Evolutionary conservation across 2,797 vertebrate species (phyloP).

Genomic region (Thamnophis elegans): DNA sequence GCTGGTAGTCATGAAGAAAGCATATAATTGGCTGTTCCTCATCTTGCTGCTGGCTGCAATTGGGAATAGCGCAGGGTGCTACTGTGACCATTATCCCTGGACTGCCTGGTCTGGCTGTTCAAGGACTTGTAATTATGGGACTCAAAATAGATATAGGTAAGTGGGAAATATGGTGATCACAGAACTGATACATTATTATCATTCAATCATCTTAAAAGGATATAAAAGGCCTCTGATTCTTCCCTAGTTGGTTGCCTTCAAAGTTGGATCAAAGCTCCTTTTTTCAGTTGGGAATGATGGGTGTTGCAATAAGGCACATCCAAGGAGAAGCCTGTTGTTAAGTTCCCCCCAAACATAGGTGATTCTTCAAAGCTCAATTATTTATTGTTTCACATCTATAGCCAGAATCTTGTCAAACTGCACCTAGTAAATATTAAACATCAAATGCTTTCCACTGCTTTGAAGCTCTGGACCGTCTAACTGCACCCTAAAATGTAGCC

Average conservation of each 20-base stretch:
- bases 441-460: neutral
- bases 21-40: conserved; percentile 27
- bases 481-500: neutral
- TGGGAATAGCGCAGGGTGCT: conserved; percentile 73
- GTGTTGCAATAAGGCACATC: neutral
- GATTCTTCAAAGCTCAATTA: neutral
- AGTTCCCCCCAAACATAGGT: neutral
- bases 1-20: neutral
- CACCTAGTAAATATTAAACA: neutral
- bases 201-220: neutral
- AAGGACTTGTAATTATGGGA: conserved; percentile 83
- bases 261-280: neutral
- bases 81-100: conserved; percentile 87
- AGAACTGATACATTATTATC: neutral
- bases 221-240: neutral
- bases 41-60: conserved; percentile 66
- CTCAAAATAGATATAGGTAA: conserved; percentile 78
- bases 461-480: neutral
- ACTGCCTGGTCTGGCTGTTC: conserved; percentile 82
- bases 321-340: neutral
- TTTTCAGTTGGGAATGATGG: neutral
- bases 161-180: neutral
- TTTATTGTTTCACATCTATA: neutral
- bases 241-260: neutral
- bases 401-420: neutral